Base-by-base conservation (phyloP, 2,888 invertebrate species). In the Ormyrus thymus region DNA sequence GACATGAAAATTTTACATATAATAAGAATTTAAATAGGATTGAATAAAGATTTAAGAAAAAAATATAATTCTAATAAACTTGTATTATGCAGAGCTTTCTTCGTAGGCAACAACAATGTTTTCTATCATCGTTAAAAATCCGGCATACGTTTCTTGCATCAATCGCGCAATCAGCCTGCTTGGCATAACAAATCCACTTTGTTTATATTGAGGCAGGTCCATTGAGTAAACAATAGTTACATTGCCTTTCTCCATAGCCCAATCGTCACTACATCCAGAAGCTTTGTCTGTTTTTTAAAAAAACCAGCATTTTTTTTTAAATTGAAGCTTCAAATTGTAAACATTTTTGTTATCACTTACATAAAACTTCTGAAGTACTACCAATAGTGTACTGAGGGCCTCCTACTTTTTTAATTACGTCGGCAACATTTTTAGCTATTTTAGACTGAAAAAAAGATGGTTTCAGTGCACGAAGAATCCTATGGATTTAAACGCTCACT, bases 231-330 rank as follows among this genome's bases (percentile, higher is more conserved):
- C 86, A n/a, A 94, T 87, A 0, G 92, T 91, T 71, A 93, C 91
- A 0, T 91, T 92, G 0, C 89, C 90, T 10, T 90, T 89, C 3
- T 85, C 91, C 83, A 92, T 92, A 3, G 93, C 93, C 86, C 93
- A 94, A 84, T 94, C 94, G 85, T 93, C 93, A 82, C 93, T 91
- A 29, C 92, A 92, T 9, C 94, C 94, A 56, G 93, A 86, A 0
- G 92, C 92, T 2, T 89, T 87, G 82, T 93, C 93, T 62, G 29
- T 68, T 46, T 65, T 59, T 55, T 1, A 55, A 66, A 45, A 61
- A 55, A 43, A 48, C 0, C 7, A 65, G 29, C 29, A 29, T 29
- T 29, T 29, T 29, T 29, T 29, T 29, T 29, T 29, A 29, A 29
- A 29, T 29, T 29, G 29, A 29, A 29, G 55, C 11, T 55, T 13